Conservation (phyloP, 2,888 invertebrate species). For the Metellina segmentata region DNA sequence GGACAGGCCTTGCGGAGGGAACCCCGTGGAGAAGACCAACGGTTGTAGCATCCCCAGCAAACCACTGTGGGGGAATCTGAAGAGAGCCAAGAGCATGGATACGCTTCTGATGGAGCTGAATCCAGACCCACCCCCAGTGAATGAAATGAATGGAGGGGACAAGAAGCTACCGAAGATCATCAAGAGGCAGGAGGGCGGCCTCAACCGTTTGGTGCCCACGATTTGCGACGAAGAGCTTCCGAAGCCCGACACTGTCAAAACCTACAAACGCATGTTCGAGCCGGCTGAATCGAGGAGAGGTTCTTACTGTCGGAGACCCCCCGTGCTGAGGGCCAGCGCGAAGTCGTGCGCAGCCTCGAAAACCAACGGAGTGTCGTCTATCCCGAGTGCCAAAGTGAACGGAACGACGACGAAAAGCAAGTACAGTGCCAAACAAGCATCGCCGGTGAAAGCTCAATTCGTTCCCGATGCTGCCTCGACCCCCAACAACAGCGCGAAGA, state of each 20-base stretch:
- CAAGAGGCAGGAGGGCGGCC: constrained; percentile 40
- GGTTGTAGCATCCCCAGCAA: neutral
- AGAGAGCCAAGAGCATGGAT: constrained; percentile 93
- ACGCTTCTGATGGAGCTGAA: constrained; percentile 83
- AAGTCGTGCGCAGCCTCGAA: constrained; percentile 55
- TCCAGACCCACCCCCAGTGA: neutral
- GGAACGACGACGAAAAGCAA: constrained; percentile 49
- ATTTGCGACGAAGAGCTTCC: constrained; percentile 86
- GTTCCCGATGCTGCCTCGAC: neutral
- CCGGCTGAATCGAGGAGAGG: constrained; percentile 68
- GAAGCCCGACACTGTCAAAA: constrained; percentile 93
- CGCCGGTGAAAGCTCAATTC: constrained; percentile 61
- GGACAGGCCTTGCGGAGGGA: constrained; percentile 79
- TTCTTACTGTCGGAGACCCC: constrained; percentile 66
- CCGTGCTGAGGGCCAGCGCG: constrained; percentile 71
- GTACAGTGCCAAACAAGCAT: constrained; percentile 70
- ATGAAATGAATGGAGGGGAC: constrained; percentile 8
- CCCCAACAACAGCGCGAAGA: constrained; percentile 25
- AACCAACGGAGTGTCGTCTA: constrained; percentile 33
- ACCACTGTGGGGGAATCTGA: constrained; percentile 82
- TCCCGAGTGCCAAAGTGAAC: constrained; percentile 70
- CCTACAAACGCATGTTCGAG: constrained; percentile 92
- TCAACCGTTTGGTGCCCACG: constrained; percentile 28
- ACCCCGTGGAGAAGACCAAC: neutral
- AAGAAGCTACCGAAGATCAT: constrained; percentile 53